Evolutionary conservation across 2,888 invertebrate genomes (phyloP).

Genomic region (Criorhina ranunculi): DNA sequence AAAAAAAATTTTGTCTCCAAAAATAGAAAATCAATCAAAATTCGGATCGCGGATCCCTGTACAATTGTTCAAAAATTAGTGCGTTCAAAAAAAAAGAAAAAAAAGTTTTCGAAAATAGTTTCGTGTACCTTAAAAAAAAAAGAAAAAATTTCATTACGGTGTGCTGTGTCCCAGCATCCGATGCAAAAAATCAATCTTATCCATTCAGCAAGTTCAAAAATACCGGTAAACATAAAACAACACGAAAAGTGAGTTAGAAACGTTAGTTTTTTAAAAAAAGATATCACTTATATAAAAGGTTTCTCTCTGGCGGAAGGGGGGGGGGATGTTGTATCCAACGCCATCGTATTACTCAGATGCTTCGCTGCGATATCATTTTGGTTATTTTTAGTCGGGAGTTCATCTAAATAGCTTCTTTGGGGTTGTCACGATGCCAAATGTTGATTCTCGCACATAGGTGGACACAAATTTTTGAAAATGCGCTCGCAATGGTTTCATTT

Average conservation of each 20-base stretch:
- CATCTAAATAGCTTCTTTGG: constrained; percentile 62
- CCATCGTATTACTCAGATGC: constrained; percentile 69
- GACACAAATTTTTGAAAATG: constrained; percentile 14
- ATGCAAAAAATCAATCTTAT: constrained; percentile 56
- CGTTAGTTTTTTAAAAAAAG: constrained; percentile 38
- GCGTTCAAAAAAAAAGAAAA: not conserved
- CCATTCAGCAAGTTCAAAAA: constrained; percentile 55
- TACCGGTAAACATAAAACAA: constrained; percentile 46
- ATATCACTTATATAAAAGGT: constrained; percentile 64
- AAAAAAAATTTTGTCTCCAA: constrained; percentile 2
- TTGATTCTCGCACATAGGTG: constrained; percentile 37
- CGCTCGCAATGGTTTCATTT: constrained; percentile 9
- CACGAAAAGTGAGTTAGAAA: constrained; percentile 68
- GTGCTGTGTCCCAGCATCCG: constrained; percentile 41
- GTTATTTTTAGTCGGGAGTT: constrained; percentile 71
- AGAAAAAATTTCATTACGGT: constrained; percentile 1
- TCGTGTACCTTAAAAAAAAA: constrained; percentile 27
- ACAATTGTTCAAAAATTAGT: constrained; percentile 25
- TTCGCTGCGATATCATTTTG: constrained; percentile 64
- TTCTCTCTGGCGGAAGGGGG: too few species aligned
- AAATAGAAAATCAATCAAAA: constrained; percentile 38
- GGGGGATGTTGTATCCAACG: constrained; percentile 25
- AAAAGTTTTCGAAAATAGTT: not conserved
- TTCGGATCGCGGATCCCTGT: constrained; percentile 15
- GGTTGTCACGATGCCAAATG: constrained; percentile 70